Conservation (phyloP, 2,888 invertebrate genomes). For the Agonopterix subpropinquella region DNA sequence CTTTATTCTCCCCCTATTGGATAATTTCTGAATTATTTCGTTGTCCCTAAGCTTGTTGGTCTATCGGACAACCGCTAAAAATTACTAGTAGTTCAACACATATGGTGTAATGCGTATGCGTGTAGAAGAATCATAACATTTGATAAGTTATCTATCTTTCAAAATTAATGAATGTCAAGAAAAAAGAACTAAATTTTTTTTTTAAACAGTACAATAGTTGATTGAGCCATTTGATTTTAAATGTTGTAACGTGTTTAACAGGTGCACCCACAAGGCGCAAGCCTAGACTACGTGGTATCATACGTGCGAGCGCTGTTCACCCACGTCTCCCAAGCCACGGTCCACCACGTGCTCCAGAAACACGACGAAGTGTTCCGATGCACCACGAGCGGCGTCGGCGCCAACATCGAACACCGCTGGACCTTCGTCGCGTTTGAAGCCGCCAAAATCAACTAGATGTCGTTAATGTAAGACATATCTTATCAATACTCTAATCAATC, state of each 20-base stretch:
- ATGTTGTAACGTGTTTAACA: constrained; percentile 34
- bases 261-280: constrained; percentile 95
- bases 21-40: no score
- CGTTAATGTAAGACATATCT: neutral
- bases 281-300: constrained; percentile 92
- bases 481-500: neutral
- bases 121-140: no score
- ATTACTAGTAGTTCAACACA: no score
- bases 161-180: no score
- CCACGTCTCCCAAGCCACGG: constrained; percentile 81
- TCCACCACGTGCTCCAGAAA: constrained; percentile 85
- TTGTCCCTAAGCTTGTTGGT: no score
- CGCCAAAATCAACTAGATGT: neutral
- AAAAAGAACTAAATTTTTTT: no score
- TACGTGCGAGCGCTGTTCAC: constrained; percentile 90
- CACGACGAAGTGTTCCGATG: constrained; percentile 89
- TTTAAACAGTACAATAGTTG: no score
- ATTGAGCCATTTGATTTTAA: no score
- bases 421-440: constrained; percentile 82
- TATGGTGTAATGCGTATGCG: no score
- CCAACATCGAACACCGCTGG: constrained; percentile 91
- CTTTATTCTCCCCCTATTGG: no score
- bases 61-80: no score
- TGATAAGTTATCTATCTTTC: no score
- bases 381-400: constrained; percentile 87